Conservation (phyloP, 2,113 vertebrate species). For the Electrona antarctica region DNA sequence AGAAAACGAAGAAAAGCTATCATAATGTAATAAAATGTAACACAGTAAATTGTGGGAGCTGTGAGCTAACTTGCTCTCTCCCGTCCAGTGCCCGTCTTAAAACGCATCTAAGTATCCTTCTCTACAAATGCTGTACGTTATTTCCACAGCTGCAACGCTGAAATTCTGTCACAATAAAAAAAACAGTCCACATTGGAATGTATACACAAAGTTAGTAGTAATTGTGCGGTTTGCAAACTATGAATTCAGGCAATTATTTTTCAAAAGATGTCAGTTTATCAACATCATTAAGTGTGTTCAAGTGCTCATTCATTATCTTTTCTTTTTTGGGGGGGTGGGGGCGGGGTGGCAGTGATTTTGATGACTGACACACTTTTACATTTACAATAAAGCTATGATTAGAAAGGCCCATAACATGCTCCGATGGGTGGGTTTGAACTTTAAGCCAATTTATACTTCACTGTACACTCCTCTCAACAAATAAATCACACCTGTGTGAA, state of each 20-base stretch:
- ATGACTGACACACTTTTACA: too few species aligned
- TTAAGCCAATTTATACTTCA: too few species aligned
- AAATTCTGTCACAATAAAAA: conserved; percentile 49
- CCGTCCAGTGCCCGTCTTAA: conserved; percentile 25
- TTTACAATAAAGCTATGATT: too few species aligned
- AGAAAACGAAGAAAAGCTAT: not conserved
- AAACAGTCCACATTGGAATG: conserved; percentile 30
- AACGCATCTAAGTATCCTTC: too few species aligned
- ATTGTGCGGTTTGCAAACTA: conserved; percentile 10
- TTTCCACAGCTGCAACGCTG: conserved; percentile 52
- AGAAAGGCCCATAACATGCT: too few species aligned
- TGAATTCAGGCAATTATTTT: not conserved
- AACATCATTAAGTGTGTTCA: too few species aligned
- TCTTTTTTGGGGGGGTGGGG: too few species aligned
- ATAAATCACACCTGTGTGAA: too few species aligned
- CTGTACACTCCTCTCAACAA: too few species aligned
- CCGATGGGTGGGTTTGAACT: too few species aligned
- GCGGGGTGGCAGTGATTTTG: too few species aligned
- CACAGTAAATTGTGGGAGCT: not conserved
- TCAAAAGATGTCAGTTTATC: not conserved
- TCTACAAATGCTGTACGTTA: conserved; percentile 38
- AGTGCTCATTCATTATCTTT: too few species aligned
- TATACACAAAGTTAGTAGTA: conserved; percentile 12
- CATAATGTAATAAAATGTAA: not conserved
- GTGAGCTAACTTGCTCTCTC: not conserved